Base-by-base conservation (phyloP, 1,140 invertebrate genomes). In the Xylocopa sonorina region DNA sequence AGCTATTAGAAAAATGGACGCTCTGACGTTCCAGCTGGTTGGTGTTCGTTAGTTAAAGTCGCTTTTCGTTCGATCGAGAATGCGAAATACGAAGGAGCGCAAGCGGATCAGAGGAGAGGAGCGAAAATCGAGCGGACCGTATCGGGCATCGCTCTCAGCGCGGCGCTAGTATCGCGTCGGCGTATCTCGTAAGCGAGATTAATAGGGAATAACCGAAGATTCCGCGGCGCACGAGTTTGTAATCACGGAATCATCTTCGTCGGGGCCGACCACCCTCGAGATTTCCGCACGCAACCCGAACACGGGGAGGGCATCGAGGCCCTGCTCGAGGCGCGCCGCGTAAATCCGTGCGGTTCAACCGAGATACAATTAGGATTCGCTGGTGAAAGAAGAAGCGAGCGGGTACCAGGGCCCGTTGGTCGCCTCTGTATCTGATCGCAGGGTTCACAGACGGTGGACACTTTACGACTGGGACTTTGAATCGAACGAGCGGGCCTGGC, bases 181-280 rank as follows among this genome's bases (percentile, higher is more conserved):
- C 51, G 57, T 81, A 85, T 84, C 82, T 53, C 66, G 34, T 72
- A 74, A 53, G 66, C 82, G 76, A 86, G 77, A 86, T 85, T 85
- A 86, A 86, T 85, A 86, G 80, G 77, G 72, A 85, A 86, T 85
- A 85, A 83, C 34, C 62, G 80, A 69, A 80, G 66, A 85, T 82
- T 41, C 83, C 64, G 62, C 83, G 63, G 83, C 84, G 66, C 51
- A 64, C 58, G 74, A 85, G 82, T 85, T 83, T 80, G 81, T 86
- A 85, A 85, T 86, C 85, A 83, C 48, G 80, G 77, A 71, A 86
- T 81, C 53, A 60, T 60, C 71, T 83, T 64, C 55, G 77, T 64
- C 69, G 69, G n/a, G n/a, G 67, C 50, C 69, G 83, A 79, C 83
- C 80, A 85, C 83, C 84, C 84, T 83, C 72, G 68, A 62, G 83